Base-by-base conservation (phyloP, 2,888 invertebrate genomes). In the Meteorus cinctellus region DNA sequence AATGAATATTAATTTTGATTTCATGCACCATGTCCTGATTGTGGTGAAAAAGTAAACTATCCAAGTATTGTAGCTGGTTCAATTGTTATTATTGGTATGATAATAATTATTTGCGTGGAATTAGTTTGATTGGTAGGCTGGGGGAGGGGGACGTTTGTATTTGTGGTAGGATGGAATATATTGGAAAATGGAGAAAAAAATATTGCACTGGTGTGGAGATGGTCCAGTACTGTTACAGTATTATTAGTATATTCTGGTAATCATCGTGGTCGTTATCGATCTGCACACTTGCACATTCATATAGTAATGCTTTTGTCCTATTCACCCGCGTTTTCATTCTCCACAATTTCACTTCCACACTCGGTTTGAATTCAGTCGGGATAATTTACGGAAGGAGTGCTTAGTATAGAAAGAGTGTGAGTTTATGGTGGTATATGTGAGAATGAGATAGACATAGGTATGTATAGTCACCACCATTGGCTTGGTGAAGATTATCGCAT, bases 401-500 rank as follows among this genome's bases (percentile, higher is more conserved):
- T 55, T 72, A 60, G 62, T 27, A 55, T 76, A 74, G 31, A 31
- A 55, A 24, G 48, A 63, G 63, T n/a, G 14, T 14, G 45, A 31
- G 16, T 8, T 16, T 45, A n/a, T 29, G 36, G n/a, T 29, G 19
- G 19, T 24, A 66, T 41, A 41, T 12, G 68, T 48, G 72, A 72
- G 73, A 31, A 74, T 70, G 76, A 79, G 79, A 77, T 80, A 81
- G 81, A 41, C 12, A 41, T 41, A 41, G 41, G 82, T 82, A 80
- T 77, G 79, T 67, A 68, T 19, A 19, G 68, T 68, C 74, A 78
- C 67, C 76, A 77, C 79, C 82, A 85, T 84, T 84, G 83, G 85
- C 84, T 82, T 82, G 79, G 82, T 81, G 76, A 83, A 85, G 86
- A 86, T 86, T 84, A 86, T 82, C 78, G 78, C 81, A 81, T 85